Conservation (phyloP, 1,140 invertebrate species). For the Papilio polytes region DNA sequence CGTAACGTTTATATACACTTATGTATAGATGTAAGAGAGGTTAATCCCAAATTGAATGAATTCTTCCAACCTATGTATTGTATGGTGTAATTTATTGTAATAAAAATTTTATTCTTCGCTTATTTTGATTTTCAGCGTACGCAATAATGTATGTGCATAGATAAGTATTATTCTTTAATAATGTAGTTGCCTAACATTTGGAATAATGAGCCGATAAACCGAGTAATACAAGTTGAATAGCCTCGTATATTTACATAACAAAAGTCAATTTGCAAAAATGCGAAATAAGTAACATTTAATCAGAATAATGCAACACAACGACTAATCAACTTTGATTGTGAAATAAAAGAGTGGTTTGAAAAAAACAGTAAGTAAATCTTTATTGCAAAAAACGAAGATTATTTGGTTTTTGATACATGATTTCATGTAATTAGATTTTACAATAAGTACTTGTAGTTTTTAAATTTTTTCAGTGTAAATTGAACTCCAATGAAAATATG, state of each 20-base stretch:
- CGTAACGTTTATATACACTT: too few species aligned
- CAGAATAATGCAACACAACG: background rate
- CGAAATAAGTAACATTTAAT: background rate
- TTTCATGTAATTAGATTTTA: too few species aligned
- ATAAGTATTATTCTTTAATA: background rate
- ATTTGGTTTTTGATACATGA: background rate
- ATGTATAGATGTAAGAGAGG: too few species aligned
- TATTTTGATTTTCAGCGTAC: background rate
- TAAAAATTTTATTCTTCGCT: background rate
- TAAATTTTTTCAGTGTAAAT: too few species aligned
- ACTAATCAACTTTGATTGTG: background rate
- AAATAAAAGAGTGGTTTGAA: background rate
- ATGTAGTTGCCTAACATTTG: background rate
- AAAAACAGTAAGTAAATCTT: background rate
- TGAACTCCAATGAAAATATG: too few species aligned
- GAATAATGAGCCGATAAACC: background rate
- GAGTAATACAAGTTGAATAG: constrained; percentile 4
- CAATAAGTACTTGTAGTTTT: too few species aligned
- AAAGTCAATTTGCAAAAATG: constrained; percentile 6
- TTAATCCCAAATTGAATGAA: background rate
- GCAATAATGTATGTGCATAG: background rate
- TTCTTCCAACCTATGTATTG: background rate
- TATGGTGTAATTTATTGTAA: background rate
- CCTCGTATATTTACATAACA: constrained; percentile 9
- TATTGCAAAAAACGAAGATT: background rate